Percentiles rank a stretch among this genome's conserved stretches.
phyloP scores from a whole-genome alignment of 2,113 vertebrate species.

The Saguinus midas region DNA sequence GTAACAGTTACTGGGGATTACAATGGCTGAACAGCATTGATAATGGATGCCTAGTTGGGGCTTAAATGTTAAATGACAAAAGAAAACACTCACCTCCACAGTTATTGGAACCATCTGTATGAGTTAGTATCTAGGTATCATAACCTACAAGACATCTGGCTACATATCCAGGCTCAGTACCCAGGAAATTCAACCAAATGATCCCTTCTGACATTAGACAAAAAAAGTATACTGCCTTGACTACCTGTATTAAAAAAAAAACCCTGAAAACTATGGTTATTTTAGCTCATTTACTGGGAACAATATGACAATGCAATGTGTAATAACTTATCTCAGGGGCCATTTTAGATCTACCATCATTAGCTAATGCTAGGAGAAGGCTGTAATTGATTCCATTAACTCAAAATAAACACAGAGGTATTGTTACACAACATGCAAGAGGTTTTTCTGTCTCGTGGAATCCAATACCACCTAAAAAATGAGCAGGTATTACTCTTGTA shows the following conservation, averaged over 20 bases:
- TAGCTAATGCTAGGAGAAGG: not conserved
- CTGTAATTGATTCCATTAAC: not conserved
- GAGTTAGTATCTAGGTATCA: not conserved
- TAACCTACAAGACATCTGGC: not conserved
- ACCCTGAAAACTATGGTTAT: not conserved
- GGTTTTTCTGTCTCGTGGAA: not conserved
- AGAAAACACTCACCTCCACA: not conserved
- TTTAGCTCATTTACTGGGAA: not conserved
- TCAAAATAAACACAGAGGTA: not conserved
- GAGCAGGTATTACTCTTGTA: not conserved
- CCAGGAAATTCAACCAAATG: not conserved
- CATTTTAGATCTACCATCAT: not conserved
- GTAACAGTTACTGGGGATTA: not conserved
- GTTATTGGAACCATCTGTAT: not conserved
- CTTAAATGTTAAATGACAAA: not conserved
- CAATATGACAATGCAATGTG: not conserved
- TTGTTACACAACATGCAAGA: not conserved
- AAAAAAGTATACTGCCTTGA: not conserved
- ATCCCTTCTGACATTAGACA: not conserved
- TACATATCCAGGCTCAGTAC: not conserved
- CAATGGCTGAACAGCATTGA: not conserved
- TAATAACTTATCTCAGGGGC: not conserved
- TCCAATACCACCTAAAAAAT: not conserved
- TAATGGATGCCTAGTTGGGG: not conserved
- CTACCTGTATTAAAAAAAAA: not conserved